Evolutionary conservation across 2,113 vertebrate genomes (phyloP).

Genomic region (Pristiophorus japonicus): DNA sequence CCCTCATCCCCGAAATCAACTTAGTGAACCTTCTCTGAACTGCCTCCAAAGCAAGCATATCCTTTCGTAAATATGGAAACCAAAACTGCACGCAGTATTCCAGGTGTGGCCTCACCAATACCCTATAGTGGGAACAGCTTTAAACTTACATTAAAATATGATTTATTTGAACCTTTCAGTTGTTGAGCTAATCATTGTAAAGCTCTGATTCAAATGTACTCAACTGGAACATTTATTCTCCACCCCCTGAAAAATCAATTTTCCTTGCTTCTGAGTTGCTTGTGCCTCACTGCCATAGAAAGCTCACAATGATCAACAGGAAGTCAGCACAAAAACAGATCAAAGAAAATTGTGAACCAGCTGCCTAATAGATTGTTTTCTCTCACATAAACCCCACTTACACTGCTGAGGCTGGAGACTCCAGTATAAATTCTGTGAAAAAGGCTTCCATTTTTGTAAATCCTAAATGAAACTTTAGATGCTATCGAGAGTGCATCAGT

Average conservation of each 20-base stretch:
- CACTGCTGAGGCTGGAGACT: background rate
- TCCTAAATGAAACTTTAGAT: background rate
- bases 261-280: background rate
- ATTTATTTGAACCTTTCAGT: background rate
- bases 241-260: conserved; percentile 8
- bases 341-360: background rate
- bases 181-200: background rate
- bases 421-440: background rate
- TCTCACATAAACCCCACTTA: background rate
- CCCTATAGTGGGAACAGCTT: background rate
- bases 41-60: no score
- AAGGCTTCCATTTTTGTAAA: no score
- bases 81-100: no score
- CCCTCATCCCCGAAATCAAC: no score
- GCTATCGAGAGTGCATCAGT: background rate
- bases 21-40: no score
- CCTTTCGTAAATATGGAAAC: no score
- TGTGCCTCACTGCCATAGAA: background rate
- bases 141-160: background rate
- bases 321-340: background rate
- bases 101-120: no score
- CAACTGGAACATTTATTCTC: background rate
- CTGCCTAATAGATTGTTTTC: background rate
- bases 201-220: background rate
- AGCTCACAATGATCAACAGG: background rate